phyloP scores from a whole-genome alignment of 2,888 invertebrate genomes.

The Cerastis rubricosa region DNA sequence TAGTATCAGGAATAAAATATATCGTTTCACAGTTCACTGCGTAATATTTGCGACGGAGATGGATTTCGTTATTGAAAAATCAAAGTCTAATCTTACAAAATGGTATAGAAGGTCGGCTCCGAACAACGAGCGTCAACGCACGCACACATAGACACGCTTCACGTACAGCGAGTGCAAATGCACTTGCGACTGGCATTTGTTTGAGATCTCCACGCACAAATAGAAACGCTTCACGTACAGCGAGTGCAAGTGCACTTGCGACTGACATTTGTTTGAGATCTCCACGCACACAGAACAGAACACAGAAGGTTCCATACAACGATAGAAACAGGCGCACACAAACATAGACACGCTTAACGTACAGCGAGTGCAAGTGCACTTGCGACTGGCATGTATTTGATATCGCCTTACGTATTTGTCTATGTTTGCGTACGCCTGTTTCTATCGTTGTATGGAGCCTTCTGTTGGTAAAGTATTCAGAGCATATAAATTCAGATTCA shows the following conservation, averaged over 20 bases:
- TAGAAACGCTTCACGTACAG: background rate
- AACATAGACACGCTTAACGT: too few relatives aligned
- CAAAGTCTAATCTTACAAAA: background rate
- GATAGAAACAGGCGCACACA: too few relatives aligned
- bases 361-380: too few relatives aligned
- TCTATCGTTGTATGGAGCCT: background rate
- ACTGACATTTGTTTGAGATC: too few relatives aligned
- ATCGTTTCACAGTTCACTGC: conserved; percentile 10
- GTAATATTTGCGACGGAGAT: background rate
- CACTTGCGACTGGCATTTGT: background rate
- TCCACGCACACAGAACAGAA: too few relatives aligned
- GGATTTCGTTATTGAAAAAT: conserved; percentile 11
- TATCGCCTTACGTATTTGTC: too few relatives aligned
- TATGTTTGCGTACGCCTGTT: background rate
- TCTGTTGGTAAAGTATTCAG: background rate
- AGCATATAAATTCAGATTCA: background rate
- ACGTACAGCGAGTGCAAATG: background rate
- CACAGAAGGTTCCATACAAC: too few relatives aligned
- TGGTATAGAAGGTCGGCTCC: background rate
- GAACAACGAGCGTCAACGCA: background rate
- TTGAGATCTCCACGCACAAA: too few relatives aligned
- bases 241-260: background rate
- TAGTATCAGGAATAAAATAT: background rate
- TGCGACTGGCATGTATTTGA: too few relatives aligned
- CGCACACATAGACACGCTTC: background rate